These are phyloP conservation scores for Mormyrus lacerda DNA, from an alignment of 2,113 vertebrate species.

Conservation along the genomic window DNA sequence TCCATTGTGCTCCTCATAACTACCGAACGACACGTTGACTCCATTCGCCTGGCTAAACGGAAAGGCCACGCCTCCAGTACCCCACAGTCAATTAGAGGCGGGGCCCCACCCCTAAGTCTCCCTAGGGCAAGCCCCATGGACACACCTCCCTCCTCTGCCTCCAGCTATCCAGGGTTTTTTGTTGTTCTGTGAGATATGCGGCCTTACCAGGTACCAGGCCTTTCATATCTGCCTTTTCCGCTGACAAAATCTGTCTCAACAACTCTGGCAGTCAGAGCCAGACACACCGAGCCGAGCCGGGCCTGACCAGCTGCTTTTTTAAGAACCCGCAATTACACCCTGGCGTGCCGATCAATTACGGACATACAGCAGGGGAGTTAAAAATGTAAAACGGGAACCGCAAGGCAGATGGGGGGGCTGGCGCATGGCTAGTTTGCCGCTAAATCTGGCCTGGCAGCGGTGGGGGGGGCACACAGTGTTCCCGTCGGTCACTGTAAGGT, in stretches of 20 bases:
- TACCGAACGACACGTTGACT: neutral
- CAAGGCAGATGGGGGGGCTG: neutral
- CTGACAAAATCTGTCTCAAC: neutral
- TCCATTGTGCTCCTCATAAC: neutral
- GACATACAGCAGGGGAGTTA: conserved; percentile 9
- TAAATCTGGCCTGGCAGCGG: neutral
- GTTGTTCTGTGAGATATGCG: neutral
- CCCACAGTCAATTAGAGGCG: neutral
- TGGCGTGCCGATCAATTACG: conserved; percentile 39
- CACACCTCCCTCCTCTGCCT: neutral
- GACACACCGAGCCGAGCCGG: conserved; percentile 20
- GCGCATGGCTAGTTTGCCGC: neutral
- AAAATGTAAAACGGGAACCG: neutral
- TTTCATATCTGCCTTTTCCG: neutral
- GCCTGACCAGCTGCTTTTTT: conserved; percentile 34
- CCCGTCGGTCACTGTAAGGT: neutral
- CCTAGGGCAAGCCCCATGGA: neutral
- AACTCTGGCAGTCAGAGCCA: conserved; percentile 32
- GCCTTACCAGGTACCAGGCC: neutral
- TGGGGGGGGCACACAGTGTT: neutral
- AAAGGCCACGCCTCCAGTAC: neutral
- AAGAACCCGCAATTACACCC: conserved; percentile 41
- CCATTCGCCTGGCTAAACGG: neutral
- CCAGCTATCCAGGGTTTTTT: neutral
- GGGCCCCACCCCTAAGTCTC: neutral